Evolutionary conservation across 2,797 vertebrate genomes (phyloP), one percentile per base, ranked within the genome.

Genomic region (Sphenodon punctatus): DNA sequence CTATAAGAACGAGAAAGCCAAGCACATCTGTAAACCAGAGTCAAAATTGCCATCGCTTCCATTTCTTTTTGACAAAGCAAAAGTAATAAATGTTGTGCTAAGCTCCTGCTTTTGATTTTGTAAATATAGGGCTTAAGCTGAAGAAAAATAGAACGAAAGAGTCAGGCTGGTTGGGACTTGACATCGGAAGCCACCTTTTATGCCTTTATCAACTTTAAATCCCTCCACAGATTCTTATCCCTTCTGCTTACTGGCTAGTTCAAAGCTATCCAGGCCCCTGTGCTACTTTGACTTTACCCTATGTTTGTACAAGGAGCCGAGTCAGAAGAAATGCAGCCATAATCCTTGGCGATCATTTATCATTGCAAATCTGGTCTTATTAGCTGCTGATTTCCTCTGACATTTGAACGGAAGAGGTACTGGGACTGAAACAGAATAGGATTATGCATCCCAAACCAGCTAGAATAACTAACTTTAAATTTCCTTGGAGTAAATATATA

Each of bases 271-370:
- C 0, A 0, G 27, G 20, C 34, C 41, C 8, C 58, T 32, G 4
- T 3, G 0, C 0, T 12, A 4, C 30, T 22, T 65, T 69, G 55
- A 27, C 20, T 10, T 69, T 67, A 4, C 0, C 0, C 38, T n/a
- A 3, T 13, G 39, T n/a, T 61, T 27, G 13, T 46, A 51, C 39
- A 41, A 34, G 80, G 46, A 48, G 63, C n/a, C n/a, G n/a, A n/a
- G n/a, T n/a, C n/a, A n/a, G n/a, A n/a, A n/a, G n/a, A n/a, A n/a
- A n/a, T n/a, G n/a, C n/a, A n/a, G n/a, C n/a, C n/a, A n/a, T n/a
- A n/a, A n/a, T n/a, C n/a, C n/a, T n/a, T n/a, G n/a, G n/a, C n/a
- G n/a, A n/a, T n/a, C n/a, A n/a, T n/a, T n/a, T n/a, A n/a, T n/a
- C n/a, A n/a, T n/a, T n/a, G n/a, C n/a, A n/a, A n/a, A n/a, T n/a